A percentile compares a stretch with the other conserved stretches of the same genome.
Evolutionary conservation across 2,888 invertebrate species (phyloP).

Genomic region (Notocelia uddmanniana): DNA sequence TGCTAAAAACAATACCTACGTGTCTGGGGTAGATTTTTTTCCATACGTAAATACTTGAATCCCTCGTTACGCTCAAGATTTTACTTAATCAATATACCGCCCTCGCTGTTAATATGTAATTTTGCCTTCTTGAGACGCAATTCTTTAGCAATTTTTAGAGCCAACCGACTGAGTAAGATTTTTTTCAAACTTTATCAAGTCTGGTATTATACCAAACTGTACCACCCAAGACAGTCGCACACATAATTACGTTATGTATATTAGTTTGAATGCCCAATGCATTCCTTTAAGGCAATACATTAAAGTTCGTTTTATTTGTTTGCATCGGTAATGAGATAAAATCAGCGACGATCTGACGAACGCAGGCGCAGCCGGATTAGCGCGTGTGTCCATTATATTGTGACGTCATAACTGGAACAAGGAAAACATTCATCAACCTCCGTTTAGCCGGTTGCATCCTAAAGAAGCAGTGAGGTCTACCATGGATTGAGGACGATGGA

Average conservation of each 20-base stretch:
- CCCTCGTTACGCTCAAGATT: too few relatives aligned
- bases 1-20: too few relatives aligned
- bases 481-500: too few relatives aligned
- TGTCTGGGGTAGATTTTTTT: too few relatives aligned
- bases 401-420: slow-evolving; percentile 29
- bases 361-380: slow-evolving; percentile 55
- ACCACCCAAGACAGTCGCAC: background rate
- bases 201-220: slow-evolving; percentile 3
- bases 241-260: slow-evolving; percentile 32
- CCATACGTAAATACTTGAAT: too few relatives aligned
- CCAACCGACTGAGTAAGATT: too few relatives aligned
- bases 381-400: slow-evolving; percentile 50
- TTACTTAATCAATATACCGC: too few relatives aligned
- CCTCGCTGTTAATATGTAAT: too few relatives aligned
- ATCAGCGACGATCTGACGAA: slow-evolving; percentile 63
- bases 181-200: too few relatives aligned
- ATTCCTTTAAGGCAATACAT: slow-evolving; percentile 49
- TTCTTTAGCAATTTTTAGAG: too few relatives aligned
- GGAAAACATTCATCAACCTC: background rate
- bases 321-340: slow-evolving; percentile 64
- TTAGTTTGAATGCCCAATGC: slow-evolving; percentile 21
- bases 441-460: background rate
- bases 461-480: too few relatives aligned
- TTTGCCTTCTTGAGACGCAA: too few relatives aligned
- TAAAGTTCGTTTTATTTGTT: slow-evolving; percentile 52